phyloP scores from a whole-genome alignment of 2,797 vertebrate species.

The Molossus alvarezi region DNA sequence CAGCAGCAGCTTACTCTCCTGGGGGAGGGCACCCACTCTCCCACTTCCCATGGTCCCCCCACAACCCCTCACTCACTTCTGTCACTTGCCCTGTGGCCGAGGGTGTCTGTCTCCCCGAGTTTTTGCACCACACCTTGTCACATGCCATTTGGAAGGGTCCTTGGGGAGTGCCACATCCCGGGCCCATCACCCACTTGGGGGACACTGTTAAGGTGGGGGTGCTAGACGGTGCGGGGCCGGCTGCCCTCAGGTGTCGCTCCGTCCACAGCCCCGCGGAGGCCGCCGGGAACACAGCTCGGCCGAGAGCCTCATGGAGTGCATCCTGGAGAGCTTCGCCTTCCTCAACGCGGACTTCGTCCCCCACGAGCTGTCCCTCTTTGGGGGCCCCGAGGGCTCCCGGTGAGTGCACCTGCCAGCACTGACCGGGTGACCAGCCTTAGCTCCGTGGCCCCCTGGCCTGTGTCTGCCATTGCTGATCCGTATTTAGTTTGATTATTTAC shows the following conservation, averaged over 20 bases:
- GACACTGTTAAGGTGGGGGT: accelerated
- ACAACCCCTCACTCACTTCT: not conserved
- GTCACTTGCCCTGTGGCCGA: not conserved
- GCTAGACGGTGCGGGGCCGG: accelerated
- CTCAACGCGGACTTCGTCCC: conserved; percentile 93
- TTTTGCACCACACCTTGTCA: too few relatives aligned
- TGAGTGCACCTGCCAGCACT: conserved; percentile 75
- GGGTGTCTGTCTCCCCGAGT: not conserved
- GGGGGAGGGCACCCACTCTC: not conserved
- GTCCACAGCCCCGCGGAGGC: conserved; percentile 81
- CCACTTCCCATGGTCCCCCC: accelerated
- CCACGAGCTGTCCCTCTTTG: conserved; percentile 92
- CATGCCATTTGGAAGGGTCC: not conserved
- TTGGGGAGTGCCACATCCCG: accelerated
- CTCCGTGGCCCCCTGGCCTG: not conserved
- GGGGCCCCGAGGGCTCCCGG: conserved; percentile 92
- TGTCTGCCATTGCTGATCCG: accelerated
- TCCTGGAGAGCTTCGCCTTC: conserved; percentile 97
- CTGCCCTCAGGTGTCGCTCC: not conserved
- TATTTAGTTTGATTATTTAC: accelerated
- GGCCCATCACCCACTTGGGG: not conserved
- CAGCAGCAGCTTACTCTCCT: accelerated
- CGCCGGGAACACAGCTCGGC: conserved; percentile 89
- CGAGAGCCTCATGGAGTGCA: conserved; percentile 95
- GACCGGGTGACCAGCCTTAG: not conserved